These are phyloP conservation scores for Pollachius pollachius DNA, from an alignment of 2,113 vertebrate genomes.

Conservation along the genomic window DNA sequence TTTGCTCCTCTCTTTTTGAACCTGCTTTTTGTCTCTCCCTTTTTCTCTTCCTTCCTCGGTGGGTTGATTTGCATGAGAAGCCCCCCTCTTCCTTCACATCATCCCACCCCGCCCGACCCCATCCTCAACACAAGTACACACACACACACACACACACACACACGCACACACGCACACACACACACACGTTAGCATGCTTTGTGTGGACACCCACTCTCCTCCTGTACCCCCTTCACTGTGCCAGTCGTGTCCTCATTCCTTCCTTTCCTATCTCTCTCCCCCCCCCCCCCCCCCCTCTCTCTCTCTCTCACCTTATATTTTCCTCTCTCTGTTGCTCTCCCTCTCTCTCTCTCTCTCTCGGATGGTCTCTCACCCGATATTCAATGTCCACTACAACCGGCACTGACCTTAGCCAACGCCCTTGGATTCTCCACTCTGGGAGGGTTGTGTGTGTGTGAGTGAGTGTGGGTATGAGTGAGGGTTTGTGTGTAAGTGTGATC, in stretches of 20 bases:
- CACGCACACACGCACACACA: background rate
- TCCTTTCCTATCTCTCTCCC: background rate
- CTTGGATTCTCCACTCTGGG: too few relatives aligned
- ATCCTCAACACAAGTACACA: background rate
- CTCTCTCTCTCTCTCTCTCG: background rate
- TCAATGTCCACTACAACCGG: too few relatives aligned
- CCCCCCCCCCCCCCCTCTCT: background rate
- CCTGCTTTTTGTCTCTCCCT: too few relatives aligned
- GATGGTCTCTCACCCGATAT: too few relatives aligned
- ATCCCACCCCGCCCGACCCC: background rate
- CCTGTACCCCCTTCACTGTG: too few relatives aligned
- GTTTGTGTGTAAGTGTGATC: constrained; percentile 1
- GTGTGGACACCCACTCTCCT: too few relatives aligned
- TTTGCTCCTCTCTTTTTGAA: too few relatives aligned
- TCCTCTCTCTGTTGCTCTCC: constrained; percentile 11
- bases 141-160: constrained; percentile 1
- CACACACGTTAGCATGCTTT: background rate
- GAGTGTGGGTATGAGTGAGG: background rate
- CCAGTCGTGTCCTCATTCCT: too few relatives aligned
- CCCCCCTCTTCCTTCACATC: background rate
- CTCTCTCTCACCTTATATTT: background rate
- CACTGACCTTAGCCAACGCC: too few relatives aligned
- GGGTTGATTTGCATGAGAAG: too few relatives aligned
- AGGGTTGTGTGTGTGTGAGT: constrained; percentile 2
- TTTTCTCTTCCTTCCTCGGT: too few relatives aligned